phyloP scores from a whole-genome alignment of 2,113 vertebrate genomes.

The Protobothrops mucrosquamatus region DNA sequence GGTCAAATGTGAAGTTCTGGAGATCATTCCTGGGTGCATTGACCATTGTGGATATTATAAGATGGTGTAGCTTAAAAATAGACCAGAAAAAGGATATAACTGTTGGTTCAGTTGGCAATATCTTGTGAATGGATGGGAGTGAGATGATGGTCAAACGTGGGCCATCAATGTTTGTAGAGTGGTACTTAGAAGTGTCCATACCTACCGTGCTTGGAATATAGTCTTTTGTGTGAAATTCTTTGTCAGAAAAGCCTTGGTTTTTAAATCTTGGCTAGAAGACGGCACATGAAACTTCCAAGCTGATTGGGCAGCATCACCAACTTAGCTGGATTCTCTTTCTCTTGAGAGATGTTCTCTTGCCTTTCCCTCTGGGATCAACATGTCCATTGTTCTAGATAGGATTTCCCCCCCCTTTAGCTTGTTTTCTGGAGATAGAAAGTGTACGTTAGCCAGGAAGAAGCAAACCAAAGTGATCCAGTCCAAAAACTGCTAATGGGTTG shows the following conservation, averaged over 20 bases:
- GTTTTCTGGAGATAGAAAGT: not conserved
- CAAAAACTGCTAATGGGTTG: not conserved
- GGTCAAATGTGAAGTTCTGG: too few species aligned
- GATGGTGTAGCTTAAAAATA: not conserved
- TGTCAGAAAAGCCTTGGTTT: not conserved
- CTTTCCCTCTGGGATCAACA: not conserved
- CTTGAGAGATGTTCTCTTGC: not conserved
- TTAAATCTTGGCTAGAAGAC: not conserved
- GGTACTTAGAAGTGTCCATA: not conserved
- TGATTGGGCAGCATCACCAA: not conserved
- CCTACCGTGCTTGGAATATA: too few species aligned
- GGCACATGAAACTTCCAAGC: too few species aligned
- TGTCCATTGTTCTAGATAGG: not conserved
- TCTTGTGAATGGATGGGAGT: too few species aligned
- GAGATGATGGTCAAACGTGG: not conserved
- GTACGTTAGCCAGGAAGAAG: not conserved
- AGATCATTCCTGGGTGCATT: not conserved
- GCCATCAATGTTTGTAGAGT: not conserved
- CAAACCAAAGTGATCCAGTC: not conserved
- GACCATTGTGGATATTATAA: not conserved
- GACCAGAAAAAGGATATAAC: not conserved
- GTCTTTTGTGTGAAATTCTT: not conserved
- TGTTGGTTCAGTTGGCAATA: not conserved
- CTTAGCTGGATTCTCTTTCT: not conserved
- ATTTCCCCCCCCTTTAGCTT: not conserved